Evolutionary conservation across 2,113 vertebrate genomes (phyloP).

Genomic region (Onychostoma macrolepis): DNA sequence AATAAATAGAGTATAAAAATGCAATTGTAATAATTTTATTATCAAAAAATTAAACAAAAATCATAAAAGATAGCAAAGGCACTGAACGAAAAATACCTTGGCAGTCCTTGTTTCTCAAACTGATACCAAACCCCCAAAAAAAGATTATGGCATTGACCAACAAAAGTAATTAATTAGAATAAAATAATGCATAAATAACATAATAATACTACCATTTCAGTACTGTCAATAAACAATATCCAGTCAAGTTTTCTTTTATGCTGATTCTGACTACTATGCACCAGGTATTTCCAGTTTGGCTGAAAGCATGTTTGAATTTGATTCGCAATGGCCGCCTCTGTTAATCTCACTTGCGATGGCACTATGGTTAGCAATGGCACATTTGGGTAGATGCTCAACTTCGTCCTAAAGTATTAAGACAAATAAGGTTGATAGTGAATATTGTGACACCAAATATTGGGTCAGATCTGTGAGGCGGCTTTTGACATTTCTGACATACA

Average conservation of each 20-base stretch:
- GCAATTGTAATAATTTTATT: slow-evolving; percentile 89
- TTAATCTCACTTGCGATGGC: slow-evolving; percentile 36
- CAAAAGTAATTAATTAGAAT: slow-evolving; percentile 74
- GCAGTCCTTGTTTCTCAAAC: slow-evolving; percentile 74
- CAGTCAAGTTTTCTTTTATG: slow-evolving; percentile 97
- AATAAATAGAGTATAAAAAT: slow-evolving; percentile 97
- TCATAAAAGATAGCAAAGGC: slow-evolving; percentile 77
- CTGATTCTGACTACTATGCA: slow-evolving; percentile 79
- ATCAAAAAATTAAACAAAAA: slow-evolving; percentile 78
- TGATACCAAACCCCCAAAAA: slow-evolving; percentile 52
- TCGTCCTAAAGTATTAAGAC: background rate
- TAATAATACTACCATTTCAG: slow-evolving; percentile 75
- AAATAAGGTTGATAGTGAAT: slow-evolving; percentile 18
- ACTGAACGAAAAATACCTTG: slow-evolving; percentile 72
- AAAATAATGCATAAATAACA: slow-evolving; percentile 90
- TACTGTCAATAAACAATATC: slow-evolving; percentile 85
- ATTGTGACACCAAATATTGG: slow-evolving; percentile 45
- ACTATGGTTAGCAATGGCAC: slow-evolving; percentile 38
- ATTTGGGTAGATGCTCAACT: slow-evolving; percentile 26
- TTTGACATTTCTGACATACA: slow-evolving; percentile 6
- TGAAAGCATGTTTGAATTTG: slow-evolving; percentile 77
- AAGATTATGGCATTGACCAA: slow-evolving; percentile 71
- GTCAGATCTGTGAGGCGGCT: slow-evolving; percentile 7
- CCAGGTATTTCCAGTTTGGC: slow-evolving; percentile 93
- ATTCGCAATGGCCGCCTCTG: slow-evolving; percentile 49